phyloP scores from a whole-genome alignment of 2,888 invertebrate species.

The Diadegma fenestrale region DNA sequence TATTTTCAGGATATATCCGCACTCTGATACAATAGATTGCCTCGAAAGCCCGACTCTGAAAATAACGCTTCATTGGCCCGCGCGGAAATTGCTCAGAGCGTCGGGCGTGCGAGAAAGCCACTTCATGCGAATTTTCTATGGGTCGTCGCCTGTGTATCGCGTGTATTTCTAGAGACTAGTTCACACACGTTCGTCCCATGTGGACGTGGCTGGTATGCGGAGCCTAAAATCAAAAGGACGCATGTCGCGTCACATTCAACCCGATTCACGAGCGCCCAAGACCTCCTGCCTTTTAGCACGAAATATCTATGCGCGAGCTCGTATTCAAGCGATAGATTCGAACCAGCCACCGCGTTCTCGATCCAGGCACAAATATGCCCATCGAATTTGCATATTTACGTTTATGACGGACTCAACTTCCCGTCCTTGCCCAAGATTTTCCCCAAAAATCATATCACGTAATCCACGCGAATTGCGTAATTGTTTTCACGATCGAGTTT shows the following conservation, averaged over 20 bases:
- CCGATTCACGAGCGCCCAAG: background rate
- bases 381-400: constrained; percentile 6
- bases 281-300: background rate
- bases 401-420: constrained; percentile 1
- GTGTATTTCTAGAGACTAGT: constrained; percentile 16
- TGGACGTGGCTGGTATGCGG: background rate
- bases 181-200: background rate
- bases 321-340: constrained; percentile 19
- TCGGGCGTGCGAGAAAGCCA: constrained; percentile 15
- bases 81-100: constrained; percentile 73
- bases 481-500: background rate
- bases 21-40: constrained; percentile 32
- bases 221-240: background rate
- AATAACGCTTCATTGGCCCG: constrained; percentile 71
- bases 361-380: constrained; percentile 1
- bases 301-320: background rate
- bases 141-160: constrained; percentile 31
- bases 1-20: constrained; percentile 30
- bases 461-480: background rate
- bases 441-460: background rate
- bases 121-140: constrained; percentile 44
- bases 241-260: background rate
- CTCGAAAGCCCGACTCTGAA: constrained; percentile 13
- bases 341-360: constrained; percentile 1
- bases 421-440: background rate